These are phyloP conservation scores for Drosophila vallismaia DNA, from an alignment of 2,888 invertebrate species.

Conservation along the genomic window DNA sequence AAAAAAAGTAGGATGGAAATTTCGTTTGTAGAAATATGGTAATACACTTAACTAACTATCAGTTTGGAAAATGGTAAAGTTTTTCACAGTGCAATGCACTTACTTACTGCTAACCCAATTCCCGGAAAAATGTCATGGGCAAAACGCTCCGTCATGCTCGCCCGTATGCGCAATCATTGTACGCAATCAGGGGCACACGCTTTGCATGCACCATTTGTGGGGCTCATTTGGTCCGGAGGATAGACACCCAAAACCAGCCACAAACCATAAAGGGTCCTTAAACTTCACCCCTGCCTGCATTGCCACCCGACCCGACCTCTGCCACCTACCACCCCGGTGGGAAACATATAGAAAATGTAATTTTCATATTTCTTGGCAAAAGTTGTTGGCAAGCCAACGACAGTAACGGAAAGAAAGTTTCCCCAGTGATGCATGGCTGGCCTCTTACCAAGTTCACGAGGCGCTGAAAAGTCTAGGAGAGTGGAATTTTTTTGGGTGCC, in stretches of 20 bases:
- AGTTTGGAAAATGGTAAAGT: neutral
- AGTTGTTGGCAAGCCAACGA: constrained; percentile 47
- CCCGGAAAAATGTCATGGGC: constrained; percentile 54
- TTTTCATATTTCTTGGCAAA: constrained; percentile 52
- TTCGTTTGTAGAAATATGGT: no score
- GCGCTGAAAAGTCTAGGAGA: constrained; percentile 59
- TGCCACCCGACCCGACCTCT: neutral
- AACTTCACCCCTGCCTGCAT: neutral
- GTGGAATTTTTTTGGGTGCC: neutral
- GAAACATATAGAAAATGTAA: constrained; percentile 61
- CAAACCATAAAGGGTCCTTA: constrained; percentile 29
- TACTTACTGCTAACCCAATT: constrained; percentile 55
- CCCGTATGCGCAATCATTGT: constrained; percentile 54
- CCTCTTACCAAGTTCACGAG: constrained; percentile 68
- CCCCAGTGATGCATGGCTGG: constrained; percentile 67
- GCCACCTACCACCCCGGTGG: neutral
- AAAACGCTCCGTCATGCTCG: constrained; percentile 52
- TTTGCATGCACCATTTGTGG: constrained; percentile 53
- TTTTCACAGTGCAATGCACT: constrained; percentile 21
- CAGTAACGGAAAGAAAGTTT: constrained; percentile 58
- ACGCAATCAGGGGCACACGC: constrained; percentile 52
- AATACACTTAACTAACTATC: no score
- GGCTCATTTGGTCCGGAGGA: constrained; percentile 45
- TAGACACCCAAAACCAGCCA: constrained; percentile 29
- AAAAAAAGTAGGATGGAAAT: neutral